These are phyloP conservation scores for Carettochelys insculpta DNA, from an alignment of 2,113 vertebrate genomes.

Conservation along the genomic window DNA sequence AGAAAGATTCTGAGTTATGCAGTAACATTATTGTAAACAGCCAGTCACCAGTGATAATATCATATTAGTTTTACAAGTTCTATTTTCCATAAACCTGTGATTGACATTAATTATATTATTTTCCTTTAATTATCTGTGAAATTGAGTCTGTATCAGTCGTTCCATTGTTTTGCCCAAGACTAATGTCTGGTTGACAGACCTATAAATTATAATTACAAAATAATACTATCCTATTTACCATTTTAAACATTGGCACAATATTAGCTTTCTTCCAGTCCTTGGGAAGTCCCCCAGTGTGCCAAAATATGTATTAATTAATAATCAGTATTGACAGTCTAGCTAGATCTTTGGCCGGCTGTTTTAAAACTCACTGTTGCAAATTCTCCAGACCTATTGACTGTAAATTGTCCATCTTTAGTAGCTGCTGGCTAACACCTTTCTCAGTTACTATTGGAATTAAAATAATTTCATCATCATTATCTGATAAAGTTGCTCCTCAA, in stretches of 20 bases:
- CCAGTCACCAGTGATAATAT: not conserved
- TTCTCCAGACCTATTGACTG: not conserved
- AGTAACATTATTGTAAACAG: not conserved
- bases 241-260: not conserved
- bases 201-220: not conserved
- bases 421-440: not conserved
- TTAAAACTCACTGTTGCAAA: not conserved
- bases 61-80: not conserved
- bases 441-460: not conserved
- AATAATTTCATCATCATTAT: not conserved
- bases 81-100: not conserved
- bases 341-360: not conserved
- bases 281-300: not conserved
- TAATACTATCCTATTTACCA: not conserved
- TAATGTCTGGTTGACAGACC: not conserved
- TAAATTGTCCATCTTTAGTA: not conserved
- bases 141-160: not conserved
- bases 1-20: not conserved
- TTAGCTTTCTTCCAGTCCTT: not conserved
- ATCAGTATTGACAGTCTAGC: not conserved
- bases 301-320: not conserved
- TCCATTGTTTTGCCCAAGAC: not conserved
- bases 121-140: not conserved
- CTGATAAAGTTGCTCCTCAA: not conserved
- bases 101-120: not conserved